Conservation (phyloP, 1,140 invertebrate genomes). For the Venustaconcha ellipsiformis region DNA sequence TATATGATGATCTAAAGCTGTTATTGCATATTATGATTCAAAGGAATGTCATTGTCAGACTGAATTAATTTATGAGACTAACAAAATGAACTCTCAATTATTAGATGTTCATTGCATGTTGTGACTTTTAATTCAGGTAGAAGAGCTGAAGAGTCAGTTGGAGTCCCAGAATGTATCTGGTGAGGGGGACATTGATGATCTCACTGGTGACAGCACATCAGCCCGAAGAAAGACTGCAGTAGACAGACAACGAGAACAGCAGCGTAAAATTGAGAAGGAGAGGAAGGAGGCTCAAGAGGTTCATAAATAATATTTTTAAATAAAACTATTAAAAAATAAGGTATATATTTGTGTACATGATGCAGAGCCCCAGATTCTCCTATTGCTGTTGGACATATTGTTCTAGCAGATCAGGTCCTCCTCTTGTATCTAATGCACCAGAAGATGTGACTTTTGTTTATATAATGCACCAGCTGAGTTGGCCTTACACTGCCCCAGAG, state of each 20-base stretch:
- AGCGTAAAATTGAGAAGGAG: conserved; percentile 64
- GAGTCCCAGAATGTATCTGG: conserved; percentile 10
- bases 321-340: not conserved
- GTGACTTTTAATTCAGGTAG: conserved; percentile 38
- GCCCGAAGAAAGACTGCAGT: conserved; percentile 42
- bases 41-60: too few relatives aligned
- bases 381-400: not conserved
- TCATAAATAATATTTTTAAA: too few relatives aligned
- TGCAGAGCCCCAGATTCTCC: not conserved
- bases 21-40: too few relatives aligned
- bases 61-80: too few relatives aligned
- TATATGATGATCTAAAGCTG: too few relatives aligned
- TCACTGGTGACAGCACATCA: conserved; percentile 42
- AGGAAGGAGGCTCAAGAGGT: conserved; percentile 66
- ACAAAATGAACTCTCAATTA: too few relatives aligned
- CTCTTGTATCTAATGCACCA: too few relatives aligned
- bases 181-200: conserved; percentile 43
- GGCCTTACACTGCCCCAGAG: too few relatives aligned
- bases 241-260: conserved; percentile 57
- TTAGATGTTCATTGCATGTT: not conserved
- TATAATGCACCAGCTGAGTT: too few relatives aligned
- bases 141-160: conserved; percentile 55
- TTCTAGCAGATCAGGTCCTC: not conserved
- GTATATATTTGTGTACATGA: not conserved
- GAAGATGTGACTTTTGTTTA: too few relatives aligned